Base-by-base conservation (phyloP, 2,888 invertebrate species). In the Euplagia quadripunctaria region DNA sequence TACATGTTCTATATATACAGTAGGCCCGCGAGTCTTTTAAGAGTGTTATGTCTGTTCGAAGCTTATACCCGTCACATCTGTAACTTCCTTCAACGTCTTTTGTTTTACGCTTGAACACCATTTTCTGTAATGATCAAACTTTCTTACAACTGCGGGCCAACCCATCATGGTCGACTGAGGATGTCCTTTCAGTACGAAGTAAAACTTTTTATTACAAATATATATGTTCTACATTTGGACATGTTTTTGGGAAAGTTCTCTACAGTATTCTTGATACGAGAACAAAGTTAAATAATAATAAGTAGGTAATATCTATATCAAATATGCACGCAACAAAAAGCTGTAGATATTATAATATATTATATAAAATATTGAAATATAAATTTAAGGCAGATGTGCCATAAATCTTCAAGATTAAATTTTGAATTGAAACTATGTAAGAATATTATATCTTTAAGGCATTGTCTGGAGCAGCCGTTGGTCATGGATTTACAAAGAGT, bases 401-500 rank as follows among this genome's bases (percentile, higher is more conserved):
- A 58, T 65, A 71, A 65, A 71, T 67, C 43, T 66, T 71, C 46
- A 20, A 66, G 49, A 71, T 66, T 71, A 64, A 42, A 65, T 58
- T 58, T 58, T 20, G 20, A 58, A 58, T 58, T 58, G 20, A 58
- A 58, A 58, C 55, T 58, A 61, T 31, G 61, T 17, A 73, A 70
- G 68, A 55, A 63, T 17, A 31, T 31, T 31, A 70, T 52, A 75
- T 76, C 79, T 75, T 76, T 75, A 70, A 76, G 76, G 77, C 72
- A 66, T 68, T 77, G 43, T 75, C 64, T 72, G 77, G 69, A 65
- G 64, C 63, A 58, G 61, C 70, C 72, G 63, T 70, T 67, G 72
- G 70, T 64, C 69, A 72, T 80, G 69, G 64, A 55, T 87, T 89
- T 91, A 92, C 52, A 91, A 76, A 52, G 84, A 88, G 52, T 90